Percentiles rank a stretch among this genome's conserved stretches.
phyloP scores from a whole-genome alignment of 2,797 vertebrate species.

The Brachymystax lenok region DNA sequence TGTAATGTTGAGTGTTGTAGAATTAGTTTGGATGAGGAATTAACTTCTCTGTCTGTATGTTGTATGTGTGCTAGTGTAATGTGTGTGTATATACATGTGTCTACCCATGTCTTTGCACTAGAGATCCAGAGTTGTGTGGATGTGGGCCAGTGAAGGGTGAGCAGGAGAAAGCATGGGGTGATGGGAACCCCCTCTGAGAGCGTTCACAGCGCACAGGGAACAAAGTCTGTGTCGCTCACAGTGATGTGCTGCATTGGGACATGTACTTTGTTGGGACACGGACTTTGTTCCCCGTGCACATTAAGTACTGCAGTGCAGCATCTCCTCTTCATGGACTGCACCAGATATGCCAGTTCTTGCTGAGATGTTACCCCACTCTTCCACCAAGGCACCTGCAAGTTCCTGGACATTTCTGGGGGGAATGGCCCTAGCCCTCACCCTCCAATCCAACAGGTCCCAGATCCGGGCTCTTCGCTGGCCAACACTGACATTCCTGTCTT shows the following conservation, averaged over 20 bases:
- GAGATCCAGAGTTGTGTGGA: conserved; percentile 19
- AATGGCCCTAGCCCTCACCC: no score
- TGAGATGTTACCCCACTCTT: no score
- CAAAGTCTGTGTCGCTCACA: conserved; percentile 43
- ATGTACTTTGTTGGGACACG: conserved; percentile 13
- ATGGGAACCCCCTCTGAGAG: conserved; percentile 39
- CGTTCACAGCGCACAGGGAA: conserved; percentile 20
- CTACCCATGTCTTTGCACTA: not conserved
- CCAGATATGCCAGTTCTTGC: no score
- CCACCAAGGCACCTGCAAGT: no score
- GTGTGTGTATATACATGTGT: conserved; percentile 13
- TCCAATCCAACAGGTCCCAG: no score
- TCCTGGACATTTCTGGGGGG: no score
- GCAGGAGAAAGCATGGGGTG: conserved; percentile 35
- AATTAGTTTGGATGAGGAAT: conserved; percentile 19
- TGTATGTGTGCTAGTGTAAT: not conserved
- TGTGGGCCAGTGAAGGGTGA: conserved; percentile 37
- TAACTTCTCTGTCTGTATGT: conserved; percentile 1
- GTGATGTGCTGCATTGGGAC: conserved; percentile 21
- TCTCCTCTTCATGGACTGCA: no score
- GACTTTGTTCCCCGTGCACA: conserved; percentile 24
- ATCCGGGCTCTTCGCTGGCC: no score
- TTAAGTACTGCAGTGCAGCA: no score
- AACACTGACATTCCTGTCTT: no score
- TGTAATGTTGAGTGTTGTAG: conserved; percentile 14